Conservation (phyloP, 2,888 invertebrate species). For the Brachyptera putata region DNA sequence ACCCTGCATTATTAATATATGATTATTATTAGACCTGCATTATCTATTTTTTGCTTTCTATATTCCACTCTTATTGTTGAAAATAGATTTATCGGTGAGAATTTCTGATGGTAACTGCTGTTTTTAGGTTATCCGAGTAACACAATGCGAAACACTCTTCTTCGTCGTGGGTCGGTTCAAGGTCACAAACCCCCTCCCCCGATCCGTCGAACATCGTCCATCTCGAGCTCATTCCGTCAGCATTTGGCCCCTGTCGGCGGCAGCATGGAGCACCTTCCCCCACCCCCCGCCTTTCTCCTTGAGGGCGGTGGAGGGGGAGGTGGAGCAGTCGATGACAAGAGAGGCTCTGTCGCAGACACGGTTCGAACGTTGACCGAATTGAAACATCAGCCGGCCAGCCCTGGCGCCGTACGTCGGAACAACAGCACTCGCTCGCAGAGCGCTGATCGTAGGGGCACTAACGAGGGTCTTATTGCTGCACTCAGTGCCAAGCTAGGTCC, state of each 20-base stretch:
- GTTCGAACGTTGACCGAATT: conserved; percentile 77
- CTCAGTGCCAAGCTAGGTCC: conserved; percentile 66
- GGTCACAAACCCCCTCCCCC: conserved; percentile 71
- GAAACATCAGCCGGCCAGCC: conserved; percentile 83
- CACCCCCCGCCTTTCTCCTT: conserved; percentile 73
- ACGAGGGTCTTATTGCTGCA: conserved; percentile 58
- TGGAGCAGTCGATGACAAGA: conserved; percentile 54
- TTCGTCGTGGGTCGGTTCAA: conserved; percentile 52
- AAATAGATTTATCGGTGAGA: too few species aligned
- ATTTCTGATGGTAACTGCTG: too few species aligned
- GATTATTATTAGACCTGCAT: too few species aligned
- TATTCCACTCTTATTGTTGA: too few species aligned
- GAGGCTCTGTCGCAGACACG: conserved; percentile 70
- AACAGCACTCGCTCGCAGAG: conserved; percentile 51
- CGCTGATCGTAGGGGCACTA: conserved; percentile 50
- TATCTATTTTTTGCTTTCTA: too few species aligned
- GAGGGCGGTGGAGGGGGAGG: conserved; percentile 39
- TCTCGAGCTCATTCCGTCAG: conserved; percentile 44
- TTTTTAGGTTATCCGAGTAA: conserved; percentile 32
- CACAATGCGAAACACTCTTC: conserved; percentile 41
- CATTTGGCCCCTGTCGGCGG: conserved; percentile 37
- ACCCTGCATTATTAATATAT: too few species aligned
- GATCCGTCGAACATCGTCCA: conserved; percentile 71
- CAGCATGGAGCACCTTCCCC: conserved; percentile 59
- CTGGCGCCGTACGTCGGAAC: conserved; percentile 49